Evolutionary conservation across 2,888 invertebrate genomes (phyloP).

Genomic region (Dolichomitus sp.): DNA sequence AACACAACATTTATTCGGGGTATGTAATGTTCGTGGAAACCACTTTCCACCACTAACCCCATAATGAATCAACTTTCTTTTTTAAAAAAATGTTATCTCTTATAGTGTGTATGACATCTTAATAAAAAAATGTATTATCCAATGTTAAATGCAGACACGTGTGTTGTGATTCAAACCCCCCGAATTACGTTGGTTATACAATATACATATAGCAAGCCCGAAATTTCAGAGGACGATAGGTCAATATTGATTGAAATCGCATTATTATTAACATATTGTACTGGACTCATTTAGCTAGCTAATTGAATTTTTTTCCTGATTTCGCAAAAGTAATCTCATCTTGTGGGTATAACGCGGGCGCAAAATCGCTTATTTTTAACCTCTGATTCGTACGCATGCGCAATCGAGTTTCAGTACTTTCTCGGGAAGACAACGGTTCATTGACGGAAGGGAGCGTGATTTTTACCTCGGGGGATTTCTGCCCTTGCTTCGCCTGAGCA

Average conservation of each 20-base stretch:
- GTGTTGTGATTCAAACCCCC: not conserved
- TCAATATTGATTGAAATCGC: not conserved
- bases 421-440: no score
- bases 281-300: not conserved
- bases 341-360: no score
- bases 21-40: slow-evolving; percentile 12
- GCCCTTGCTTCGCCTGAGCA: no score
- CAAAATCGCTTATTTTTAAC: no score
- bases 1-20: slow-evolving; percentile 38
- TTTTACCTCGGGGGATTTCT: no score
- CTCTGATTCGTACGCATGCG: no score
- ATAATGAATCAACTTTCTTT: not conserved
- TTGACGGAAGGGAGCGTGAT: no score
- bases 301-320: not conserved
- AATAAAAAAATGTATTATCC: not conserved
- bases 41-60: not conserved
- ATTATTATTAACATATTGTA: not conserved
- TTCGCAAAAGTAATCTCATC: no score
- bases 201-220: not conserved
- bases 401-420: no score
- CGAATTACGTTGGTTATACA: not conserved
- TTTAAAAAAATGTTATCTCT: no score
- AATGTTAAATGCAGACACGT: not conserved
- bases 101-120: not conserved
- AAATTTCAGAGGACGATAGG: not conserved